Evolutionary conservation across 2,888 invertebrate genomes (phyloP).

Genomic region (Chrysina gloriosa): DNA sequence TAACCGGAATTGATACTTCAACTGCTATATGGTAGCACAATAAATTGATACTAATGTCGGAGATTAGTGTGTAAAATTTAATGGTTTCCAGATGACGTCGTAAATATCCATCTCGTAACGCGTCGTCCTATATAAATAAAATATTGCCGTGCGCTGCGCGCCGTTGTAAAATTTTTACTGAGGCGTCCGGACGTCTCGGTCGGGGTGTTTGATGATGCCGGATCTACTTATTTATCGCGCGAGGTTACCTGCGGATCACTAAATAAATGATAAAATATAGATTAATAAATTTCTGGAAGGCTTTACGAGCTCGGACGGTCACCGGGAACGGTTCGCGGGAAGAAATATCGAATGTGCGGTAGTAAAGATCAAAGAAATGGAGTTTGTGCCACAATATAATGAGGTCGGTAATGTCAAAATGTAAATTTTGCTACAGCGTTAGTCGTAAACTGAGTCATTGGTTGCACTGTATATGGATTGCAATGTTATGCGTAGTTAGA

Average conservation of each 20-base stretch:
- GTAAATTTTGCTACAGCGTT: too few relatives aligned
- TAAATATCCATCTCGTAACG: slow-evolving; percentile 27
- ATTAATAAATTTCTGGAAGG: slow-evolving; percentile 7
- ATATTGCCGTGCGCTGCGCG: slow-evolving; percentile 29
- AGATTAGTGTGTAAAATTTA: slow-evolving; percentile 38
- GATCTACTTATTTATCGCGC: background rate
- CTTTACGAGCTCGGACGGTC: too few relatives aligned
- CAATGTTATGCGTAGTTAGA: too few relatives aligned
- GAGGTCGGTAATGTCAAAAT: too few relatives aligned
- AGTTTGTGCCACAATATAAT: too few relatives aligned
- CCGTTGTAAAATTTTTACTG: slow-evolving; percentile 13
- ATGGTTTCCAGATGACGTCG: slow-evolving; percentile 39
- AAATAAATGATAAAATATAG: slow-evolving; percentile 27
- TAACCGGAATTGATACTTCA: slow-evolving; percentile 11
- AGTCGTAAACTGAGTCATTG: too few relatives aligned
- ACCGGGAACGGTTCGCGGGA: too few relatives aligned
- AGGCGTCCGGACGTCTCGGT: background rate
- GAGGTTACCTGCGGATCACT: background rate
- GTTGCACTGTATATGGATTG: too few relatives aligned
- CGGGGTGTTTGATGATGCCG: background rate
- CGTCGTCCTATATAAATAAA: slow-evolving; percentile 23
- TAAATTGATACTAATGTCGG: slow-evolving; percentile 41
- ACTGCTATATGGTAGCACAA: background rate
- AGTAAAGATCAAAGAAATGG: too few relatives aligned
- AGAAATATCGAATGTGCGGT: too few relatives aligned